Base-by-base conservation (phyloP, 2,113 vertebrate species). In the Astur gentilis region DNA sequence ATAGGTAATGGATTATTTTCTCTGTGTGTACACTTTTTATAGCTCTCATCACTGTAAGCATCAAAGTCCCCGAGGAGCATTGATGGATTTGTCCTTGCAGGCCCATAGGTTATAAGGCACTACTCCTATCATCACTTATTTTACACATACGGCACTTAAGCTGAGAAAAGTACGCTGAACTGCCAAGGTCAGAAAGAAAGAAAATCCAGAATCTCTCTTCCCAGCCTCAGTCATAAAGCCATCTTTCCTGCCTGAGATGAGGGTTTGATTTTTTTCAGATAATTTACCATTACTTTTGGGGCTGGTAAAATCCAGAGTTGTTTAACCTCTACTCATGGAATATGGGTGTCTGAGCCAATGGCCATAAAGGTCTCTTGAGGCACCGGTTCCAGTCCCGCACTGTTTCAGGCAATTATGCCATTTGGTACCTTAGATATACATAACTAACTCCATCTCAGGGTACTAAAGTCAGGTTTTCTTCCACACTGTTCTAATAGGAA, bases 131-230 rank as follows among this genome's bases (percentile, higher is more conserved):
- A 91, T 95, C 92, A 62, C 77, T 80, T 94, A 88, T 87, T 91
- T 95, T 90, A 94, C 93, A 82, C 54, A 57, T 52, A 89, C 34
- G 81, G 89, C 91, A 94, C 84, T 96, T 96, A 93, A 38, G 22
- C 65, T 66, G 70, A 93, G 81, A 87, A 84, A 96, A 92, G 62
- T 64, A 71, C 81, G 72, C 83, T 95, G 76, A 87, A 84, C 83
- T 89, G 91, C 77, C 66, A 95, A 77, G 81, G 91, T 87, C 81
- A 70, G 54, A 90, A 18, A 55, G 73, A 86, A 97, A 94, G 82
- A 80, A 84, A 95, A 91, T 54, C 78, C 91, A 91, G 93, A 95
- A 66, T 87, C 38, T 71, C n/a, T 73, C 31, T 87, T 73, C 32
- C 54, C 42, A 80, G 57, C 14, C 54, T 54, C 81, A 69, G 38